A percentile compares a stretch with the other conserved stretches of the same genome.
These are phyloP conservation scores for Nasonia longicornis DNA, from an alignment of 1,140 invertebrate species.

Conservation along the genomic window DNA sequence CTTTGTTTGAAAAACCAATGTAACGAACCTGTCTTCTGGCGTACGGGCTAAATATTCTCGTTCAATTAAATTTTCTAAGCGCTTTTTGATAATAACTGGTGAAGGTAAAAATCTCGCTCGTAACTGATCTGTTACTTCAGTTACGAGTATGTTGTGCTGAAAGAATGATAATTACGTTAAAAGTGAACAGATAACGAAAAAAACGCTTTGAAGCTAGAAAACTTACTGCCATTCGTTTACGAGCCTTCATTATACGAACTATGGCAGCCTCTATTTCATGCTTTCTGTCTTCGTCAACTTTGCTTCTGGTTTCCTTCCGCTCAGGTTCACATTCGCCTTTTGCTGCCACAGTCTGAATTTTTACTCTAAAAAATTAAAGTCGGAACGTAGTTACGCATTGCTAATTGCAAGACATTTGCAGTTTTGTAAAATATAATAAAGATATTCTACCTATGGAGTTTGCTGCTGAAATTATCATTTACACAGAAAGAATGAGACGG, in stretches of 20 bases:
- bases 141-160: conserved; percentile 93
- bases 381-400: background rate
- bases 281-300: conserved; percentile 99
- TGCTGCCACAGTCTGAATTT: conserved; percentile 94
- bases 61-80: conserved; percentile 99
- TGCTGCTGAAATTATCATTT: conserved; percentile 98
- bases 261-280: conserved; percentile 99
- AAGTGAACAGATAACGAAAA: conserved; percentile 38
- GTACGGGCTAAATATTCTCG: conserved; percentile 97
- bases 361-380: conserved; percentile 75
- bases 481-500: conserved; percentile 92
- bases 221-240: conserved; percentile 90
- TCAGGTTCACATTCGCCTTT: conserved; percentile 99
- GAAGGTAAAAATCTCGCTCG: conserved; percentile 96
- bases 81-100: conserved; percentile 97
- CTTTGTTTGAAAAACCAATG: conserved; percentile 4
- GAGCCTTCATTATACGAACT: conserved; percentile 99
- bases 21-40: conserved; percentile 86
- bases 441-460: conserved; percentile 84
- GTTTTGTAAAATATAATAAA: background rate
- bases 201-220: conserved; percentile 12
- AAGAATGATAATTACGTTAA: conserved; percentile 43
- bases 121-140: conserved; percentile 97
- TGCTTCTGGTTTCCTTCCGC: conserved; percentile 95
- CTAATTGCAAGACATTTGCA: background rate